Percentiles rank a stretch among this genome's conserved stretches.
These are phyloP conservation scores for Drosophila kohkoa DNA, from an alignment of 1,140 invertebrate genomes.

Conservation along the genomic window DNA sequence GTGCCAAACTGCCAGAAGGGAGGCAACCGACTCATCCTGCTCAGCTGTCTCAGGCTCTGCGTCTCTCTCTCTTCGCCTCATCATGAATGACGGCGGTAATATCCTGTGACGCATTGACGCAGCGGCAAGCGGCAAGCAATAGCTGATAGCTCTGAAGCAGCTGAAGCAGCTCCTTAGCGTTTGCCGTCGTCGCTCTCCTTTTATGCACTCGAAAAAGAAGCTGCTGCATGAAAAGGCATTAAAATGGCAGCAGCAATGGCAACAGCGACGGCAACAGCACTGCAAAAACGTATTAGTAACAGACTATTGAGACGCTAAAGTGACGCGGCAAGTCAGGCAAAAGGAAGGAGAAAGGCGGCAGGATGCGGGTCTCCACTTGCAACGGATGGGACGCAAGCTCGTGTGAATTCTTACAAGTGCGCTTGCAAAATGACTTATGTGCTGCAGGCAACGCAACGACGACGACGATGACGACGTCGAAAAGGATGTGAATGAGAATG, in stretches of 20 bases:
- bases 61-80: not conserved
- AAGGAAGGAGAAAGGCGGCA: not conserved
- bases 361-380: slow-evolving; percentile 10
- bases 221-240: slow-evolving; percentile 76
- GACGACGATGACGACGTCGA: slow-evolving; percentile 5
- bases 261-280: not conserved
- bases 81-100: slow-evolving; percentile 80
- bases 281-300: slow-evolving; percentile 80
- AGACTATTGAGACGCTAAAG: slow-evolving; percentile 79
- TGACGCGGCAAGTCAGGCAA: slow-evolving; percentile 39
- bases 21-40: slow-evolving; percentile 16
- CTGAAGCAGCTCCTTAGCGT: slow-evolving; percentile 40
- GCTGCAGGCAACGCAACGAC: slow-evolving; percentile 51
- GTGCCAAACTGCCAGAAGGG: slow-evolving; percentile 41
- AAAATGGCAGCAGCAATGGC: slow-evolving; percentile 65
- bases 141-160: slow-evolving; percentile 24
- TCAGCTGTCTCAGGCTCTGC: not conserved
- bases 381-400: slow-evolving; percentile 47
- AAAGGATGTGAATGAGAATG: slow-evolving; percentile 1
- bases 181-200: slow-evolving; percentile 43
- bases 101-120: slow-evolving; percentile 77
- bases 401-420: slow-evolving; percentile 78
- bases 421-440: slow-evolving; percentile 77
- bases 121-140: slow-evolving; percentile 38
- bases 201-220: slow-evolving; percentile 81